Percentiles rank a stretch among this genome's conserved stretches.
phyloP scores from a whole-genome alignment of 2,888 invertebrate genomes.

The Aquatica leii region DNA sequence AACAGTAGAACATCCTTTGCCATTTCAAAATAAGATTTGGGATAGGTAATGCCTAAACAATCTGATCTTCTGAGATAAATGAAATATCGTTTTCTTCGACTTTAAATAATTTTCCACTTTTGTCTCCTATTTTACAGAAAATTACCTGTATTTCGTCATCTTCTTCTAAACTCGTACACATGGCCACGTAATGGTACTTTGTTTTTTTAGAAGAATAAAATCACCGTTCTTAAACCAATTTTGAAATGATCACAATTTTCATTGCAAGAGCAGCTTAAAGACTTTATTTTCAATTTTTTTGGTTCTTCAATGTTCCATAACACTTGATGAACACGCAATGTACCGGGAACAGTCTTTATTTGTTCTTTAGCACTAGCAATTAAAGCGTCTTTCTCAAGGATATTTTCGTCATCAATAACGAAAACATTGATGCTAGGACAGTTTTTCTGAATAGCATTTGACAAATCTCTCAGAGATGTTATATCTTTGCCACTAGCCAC shows the following conservation, averaged over 20 bases:
- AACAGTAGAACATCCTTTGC: slow-evolving; percentile 21
- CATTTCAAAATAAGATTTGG: slow-evolving; percentile 24
- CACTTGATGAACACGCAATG: not conserved
- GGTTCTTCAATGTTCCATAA: not conserved
- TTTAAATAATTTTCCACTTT: slow-evolving; percentile 3
- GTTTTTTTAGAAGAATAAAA: slow-evolving; percentile 1
- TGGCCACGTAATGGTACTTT: not conserved
- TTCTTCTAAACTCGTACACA: slow-evolving; percentile 1
- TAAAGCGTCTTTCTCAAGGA: slow-evolving; percentile 4
- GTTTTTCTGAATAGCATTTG: slow-evolving; percentile 14
- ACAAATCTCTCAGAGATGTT: slow-evolving; percentile 40
- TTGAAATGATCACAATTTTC: slow-evolving; percentile 3
- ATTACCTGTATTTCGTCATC: not conserved
- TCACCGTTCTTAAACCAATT: not conserved
- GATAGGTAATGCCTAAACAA: slow-evolving; percentile 4
- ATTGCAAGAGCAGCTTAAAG: slow-evolving; percentile 4
- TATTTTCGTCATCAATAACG: slow-evolving; percentile 1
- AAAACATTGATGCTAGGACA: not conserved
- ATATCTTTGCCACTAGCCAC: slow-evolving; percentile 48
- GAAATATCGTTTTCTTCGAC: not conserved
- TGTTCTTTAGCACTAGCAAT: no score
- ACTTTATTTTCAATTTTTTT: slow-evolving; percentile 1
- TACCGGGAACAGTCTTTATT: not conserved
- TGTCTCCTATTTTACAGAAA: slow-evolving; percentile 2
- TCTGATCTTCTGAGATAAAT: no score